Evolutionary conservation across 2,888 invertebrate genomes (phyloP).

Genomic region (Aphodius granarius): DNA sequence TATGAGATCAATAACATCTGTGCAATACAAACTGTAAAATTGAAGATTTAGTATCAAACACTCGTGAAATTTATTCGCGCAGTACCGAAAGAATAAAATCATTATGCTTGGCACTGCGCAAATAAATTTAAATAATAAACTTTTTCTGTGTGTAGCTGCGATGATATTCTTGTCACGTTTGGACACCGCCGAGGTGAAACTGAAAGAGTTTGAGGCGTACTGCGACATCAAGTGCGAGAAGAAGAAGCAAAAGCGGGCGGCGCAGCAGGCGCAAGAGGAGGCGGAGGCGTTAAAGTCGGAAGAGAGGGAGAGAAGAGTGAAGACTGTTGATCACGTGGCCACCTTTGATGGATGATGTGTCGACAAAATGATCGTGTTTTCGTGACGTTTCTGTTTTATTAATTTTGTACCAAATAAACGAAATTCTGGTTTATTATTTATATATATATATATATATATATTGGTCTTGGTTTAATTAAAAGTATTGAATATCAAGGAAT

Average conservation of each 20-base stretch:
- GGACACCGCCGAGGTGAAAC: constrained; percentile 39
- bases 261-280: background rate
- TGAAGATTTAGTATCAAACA: too few relatives aligned
- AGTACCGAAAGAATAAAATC: too few relatives aligned
- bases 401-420: constrained; percentile 1
- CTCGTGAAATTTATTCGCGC: too few relatives aligned
- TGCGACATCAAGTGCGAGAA: constrained; percentile 36
- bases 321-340: background rate
- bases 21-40: too few relatives aligned
- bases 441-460: too few relatives aligned
- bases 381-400: background rate
- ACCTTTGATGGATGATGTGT: background rate
- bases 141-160: constrained; percentile 40
- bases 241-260: constrained; percentile 16
- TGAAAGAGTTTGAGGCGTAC: constrained; percentile 41
- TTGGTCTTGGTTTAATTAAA: too few relatives aligned
- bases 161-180: constrained; percentile 42
- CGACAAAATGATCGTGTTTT: background rate
- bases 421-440: constrained; percentile 3
- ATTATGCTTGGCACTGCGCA: too few relatives aligned
- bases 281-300: background rate
- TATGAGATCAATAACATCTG: constrained; percentile 23
- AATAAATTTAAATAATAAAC: too few relatives aligned
- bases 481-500: too few relatives aligned
- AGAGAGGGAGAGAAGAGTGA: background rate